Conservation (phyloP, 2,113 vertebrate genomes). For the Aegotheles bennettii region DNA sequence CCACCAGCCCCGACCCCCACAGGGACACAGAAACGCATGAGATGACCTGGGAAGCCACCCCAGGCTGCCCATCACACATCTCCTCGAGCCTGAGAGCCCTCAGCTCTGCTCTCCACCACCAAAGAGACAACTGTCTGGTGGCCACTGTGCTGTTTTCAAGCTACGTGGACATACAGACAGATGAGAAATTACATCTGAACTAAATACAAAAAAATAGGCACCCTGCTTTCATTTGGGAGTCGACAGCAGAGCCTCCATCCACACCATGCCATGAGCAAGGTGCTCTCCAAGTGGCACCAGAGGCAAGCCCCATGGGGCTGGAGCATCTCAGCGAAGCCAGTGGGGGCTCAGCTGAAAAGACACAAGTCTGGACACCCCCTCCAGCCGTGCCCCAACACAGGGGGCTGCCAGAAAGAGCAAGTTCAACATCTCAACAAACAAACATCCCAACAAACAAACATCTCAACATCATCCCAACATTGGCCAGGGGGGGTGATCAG, state of each 20-base stretch:
- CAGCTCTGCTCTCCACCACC: background rate
- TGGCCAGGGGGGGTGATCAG: too few relatives aligned
- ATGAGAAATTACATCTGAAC: background rate
- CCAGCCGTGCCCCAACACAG: fast-evolving
- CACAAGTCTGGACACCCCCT: background rate
- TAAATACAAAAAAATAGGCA: background rate
- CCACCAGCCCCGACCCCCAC: fast-evolving
- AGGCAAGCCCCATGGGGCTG: fast-evolving
- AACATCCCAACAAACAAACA: too few relatives aligned
- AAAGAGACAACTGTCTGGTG: background rate
- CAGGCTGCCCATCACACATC: background rate
- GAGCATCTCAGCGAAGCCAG: fast-evolving
- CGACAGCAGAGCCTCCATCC: background rate
- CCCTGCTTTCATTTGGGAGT: background rate
- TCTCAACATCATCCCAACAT: too few relatives aligned
- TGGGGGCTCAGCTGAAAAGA: background rate
- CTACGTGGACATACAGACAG: fast-evolving
- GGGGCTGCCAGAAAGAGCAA: background rate
- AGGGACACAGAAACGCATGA: fast-evolving
- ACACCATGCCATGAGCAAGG: fast-evolving
- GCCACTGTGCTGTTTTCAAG: fast-evolving
- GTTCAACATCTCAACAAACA: background rate
- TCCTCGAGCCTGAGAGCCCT: background rate
- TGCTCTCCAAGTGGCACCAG: background rate
- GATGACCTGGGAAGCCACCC: background rate